Evolutionary conservation across 1,140 invertebrate species (phyloP).

Genomic region (Tachypleus tridentatus): DNA sequence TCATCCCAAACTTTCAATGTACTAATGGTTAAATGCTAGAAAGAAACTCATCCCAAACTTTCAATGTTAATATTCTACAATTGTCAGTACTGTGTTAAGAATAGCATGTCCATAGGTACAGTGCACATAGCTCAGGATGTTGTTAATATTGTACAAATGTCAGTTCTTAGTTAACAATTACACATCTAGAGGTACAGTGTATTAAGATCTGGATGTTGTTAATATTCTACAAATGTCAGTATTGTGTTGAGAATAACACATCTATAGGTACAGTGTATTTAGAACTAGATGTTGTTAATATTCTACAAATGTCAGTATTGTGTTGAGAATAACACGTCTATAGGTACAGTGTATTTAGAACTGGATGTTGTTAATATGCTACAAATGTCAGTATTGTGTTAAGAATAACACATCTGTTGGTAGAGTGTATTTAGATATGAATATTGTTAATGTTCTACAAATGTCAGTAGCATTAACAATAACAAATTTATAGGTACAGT

Average conservation of each 20-base stretch:
- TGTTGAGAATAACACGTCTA: not conserved
- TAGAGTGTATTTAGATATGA: too few relatives aligned
- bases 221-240: slow-evolving; percentile 3
- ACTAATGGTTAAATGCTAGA: too few relatives aligned
- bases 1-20: too few relatives aligned
- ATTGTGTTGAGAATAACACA: not conserved
- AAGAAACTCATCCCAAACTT: too few relatives aligned
- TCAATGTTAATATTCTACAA: slow-evolving; percentile 5
- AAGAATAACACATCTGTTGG: too few relatives aligned
- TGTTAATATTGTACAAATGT: slow-evolving; percentile 6
- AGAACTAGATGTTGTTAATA: not conserved
- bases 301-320: not conserved
- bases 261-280: not conserved
- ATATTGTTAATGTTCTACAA: not conserved
- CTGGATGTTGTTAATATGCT: too few relatives aligned
- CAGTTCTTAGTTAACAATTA: too few relatives aligned
- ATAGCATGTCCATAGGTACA: not conserved
- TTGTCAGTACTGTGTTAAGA: not conserved
- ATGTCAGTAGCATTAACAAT: not conserved
- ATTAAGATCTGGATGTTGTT: too few relatives aligned
- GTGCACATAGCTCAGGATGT: not conserved
- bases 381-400: too few relatives aligned
- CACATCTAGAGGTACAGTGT: too few relatives aligned
- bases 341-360: too few relatives aligned
- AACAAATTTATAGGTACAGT: not conserved